Conservation (phyloP, 1,140 invertebrate species). For the Stenopsyche tienmushanensis region DNA sequence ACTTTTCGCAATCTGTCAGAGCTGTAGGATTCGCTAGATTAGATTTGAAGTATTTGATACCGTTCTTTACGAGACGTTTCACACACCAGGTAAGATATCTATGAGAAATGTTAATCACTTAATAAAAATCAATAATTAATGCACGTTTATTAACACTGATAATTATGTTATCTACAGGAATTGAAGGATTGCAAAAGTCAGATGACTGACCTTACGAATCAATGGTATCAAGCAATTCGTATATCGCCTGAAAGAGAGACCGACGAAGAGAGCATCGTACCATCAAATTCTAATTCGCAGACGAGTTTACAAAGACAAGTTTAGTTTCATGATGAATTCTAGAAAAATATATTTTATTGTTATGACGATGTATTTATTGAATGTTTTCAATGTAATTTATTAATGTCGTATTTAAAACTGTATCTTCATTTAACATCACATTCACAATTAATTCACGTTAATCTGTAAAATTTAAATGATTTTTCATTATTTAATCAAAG, state of each 20-base stretch:
- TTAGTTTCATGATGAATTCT: too few species aligned
- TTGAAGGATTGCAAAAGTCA: conserved; percentile 92
- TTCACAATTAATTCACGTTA: too few species aligned
- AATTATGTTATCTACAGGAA: conserved; percentile 65
- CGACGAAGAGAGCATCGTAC: conserved; percentile 53
- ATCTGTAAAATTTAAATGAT: too few species aligned
- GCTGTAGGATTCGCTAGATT: conserved; percentile 83
- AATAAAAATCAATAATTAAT: not conserved
- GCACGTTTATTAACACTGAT: too few species aligned
- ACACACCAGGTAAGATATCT: conserved; percentile 73
- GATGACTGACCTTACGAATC: conserved; percentile 93
- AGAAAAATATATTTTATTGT: too few species aligned
- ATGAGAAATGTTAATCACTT: not conserved
- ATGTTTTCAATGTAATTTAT: too few species aligned
- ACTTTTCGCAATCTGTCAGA: conserved; percentile 63
- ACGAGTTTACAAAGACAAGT: conserved; percentile 30
- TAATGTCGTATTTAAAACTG: too few species aligned
- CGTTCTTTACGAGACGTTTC: conserved; percentile 73
- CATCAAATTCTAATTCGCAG: conserved; percentile 47
- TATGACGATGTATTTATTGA: too few species aligned
- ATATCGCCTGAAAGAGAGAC: conserved; percentile 69
- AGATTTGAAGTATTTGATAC: conserved; percentile 92
- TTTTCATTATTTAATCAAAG: too few species aligned
- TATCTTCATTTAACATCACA: too few species aligned
- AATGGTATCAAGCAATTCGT: conserved; percentile 94